Base-by-base conservation (phyloP, 2,113 vertebrate genomes). In the Laticauda laticaudata region DNA sequence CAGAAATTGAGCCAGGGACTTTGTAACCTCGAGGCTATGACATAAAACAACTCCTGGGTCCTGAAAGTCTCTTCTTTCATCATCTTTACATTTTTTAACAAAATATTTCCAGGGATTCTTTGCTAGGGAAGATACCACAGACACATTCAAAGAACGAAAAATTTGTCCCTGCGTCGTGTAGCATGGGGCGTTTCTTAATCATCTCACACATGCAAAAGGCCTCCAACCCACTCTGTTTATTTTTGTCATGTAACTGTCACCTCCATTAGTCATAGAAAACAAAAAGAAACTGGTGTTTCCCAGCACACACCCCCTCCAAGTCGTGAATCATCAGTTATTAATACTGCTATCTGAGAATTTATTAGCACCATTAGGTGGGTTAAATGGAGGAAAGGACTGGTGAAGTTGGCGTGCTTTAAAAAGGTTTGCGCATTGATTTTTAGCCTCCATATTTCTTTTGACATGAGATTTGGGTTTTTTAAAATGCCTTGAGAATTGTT, bases 241-340 rank as follows among this genome's bases (percentile, higher is more conserved):
- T 95, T 96, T 93, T 95, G 53, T 75, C 90, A 54, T 61, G 26
- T 95, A 92, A 91, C 20, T 88, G 91, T 8, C 45, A 87, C 93
- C 81, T 91, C 18, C 64, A 1, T 94, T 94, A 89, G 89, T 96
- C 93, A 88, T 0, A 0, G 0, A 0, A 39, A 81, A 48, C 75
- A 45, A 14, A 86, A 61, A 94, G 88, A 92, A 56, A 85, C 53
- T 14, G 69, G 88, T 59, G 45, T 29, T 69, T 95, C 87, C n/a
- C 57, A 1, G 48, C 95, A 93, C 94, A 54, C 88, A 18, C 59
- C 94, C 93, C 94, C 93, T 94, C 56, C 90, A 48, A 51, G 92
- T 92, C 64, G 54, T 81, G 53, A 89, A 90, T 92, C 86, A 89
- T 90, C 8, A 1, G 39, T 53, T 94, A 51, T 92, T 91, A 87